phyloP scores from a whole-genome alignment of 2,797 vertebrate genomes.

The Cryptoblepharus egeriae region DNA sequence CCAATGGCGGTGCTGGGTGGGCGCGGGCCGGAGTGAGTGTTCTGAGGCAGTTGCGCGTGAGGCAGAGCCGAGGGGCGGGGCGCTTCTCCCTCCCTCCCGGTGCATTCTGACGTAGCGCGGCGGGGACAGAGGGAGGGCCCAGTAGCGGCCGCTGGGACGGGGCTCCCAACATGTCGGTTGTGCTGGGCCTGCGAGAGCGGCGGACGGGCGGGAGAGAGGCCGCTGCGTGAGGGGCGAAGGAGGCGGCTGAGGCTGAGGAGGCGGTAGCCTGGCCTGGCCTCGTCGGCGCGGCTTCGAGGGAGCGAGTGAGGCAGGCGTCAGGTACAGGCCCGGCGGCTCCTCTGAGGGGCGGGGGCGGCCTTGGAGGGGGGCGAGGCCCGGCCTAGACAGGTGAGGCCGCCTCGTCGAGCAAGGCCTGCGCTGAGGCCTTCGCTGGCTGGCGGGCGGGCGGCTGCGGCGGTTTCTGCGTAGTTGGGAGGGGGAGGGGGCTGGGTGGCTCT shows the following conservation, averaged over 20 bases:
- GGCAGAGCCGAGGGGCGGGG: neutral
- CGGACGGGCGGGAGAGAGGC: constrained; percentile 7
- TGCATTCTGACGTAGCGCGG: constrained; percentile 58
- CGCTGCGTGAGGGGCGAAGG: constrained; percentile 28
- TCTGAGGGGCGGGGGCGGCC: neutral
- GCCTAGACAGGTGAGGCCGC: neutral
- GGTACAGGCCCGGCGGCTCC: constrained; percentile 18
- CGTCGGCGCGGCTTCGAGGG: neutral
- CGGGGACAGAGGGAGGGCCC: constrained; percentile 47
- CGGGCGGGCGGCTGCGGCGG: neutral
- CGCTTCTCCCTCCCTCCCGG: neutral
- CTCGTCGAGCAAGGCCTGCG: neutral
- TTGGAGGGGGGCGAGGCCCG: neutral
- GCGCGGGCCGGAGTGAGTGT: neutral
- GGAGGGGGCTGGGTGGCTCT: neutral
- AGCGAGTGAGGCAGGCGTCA: constrained; percentile 26
- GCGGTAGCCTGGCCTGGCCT: constrained; percentile 17
- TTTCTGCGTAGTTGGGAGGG: neutral
- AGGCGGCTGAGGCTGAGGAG: constrained; percentile 36
- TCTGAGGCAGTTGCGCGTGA: neutral
- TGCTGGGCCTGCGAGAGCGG: constrained; percentile 46
- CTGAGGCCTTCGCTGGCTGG: constrained; percentile 13
- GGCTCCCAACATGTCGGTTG: constrained; percentile 65
- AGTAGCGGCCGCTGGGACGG: constrained; percentile 47
- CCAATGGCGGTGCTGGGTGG: constrained; percentile 24